Conservation (phyloP, 2,797 vertebrate genomes). For the Chrysolophus pictus region DNA sequence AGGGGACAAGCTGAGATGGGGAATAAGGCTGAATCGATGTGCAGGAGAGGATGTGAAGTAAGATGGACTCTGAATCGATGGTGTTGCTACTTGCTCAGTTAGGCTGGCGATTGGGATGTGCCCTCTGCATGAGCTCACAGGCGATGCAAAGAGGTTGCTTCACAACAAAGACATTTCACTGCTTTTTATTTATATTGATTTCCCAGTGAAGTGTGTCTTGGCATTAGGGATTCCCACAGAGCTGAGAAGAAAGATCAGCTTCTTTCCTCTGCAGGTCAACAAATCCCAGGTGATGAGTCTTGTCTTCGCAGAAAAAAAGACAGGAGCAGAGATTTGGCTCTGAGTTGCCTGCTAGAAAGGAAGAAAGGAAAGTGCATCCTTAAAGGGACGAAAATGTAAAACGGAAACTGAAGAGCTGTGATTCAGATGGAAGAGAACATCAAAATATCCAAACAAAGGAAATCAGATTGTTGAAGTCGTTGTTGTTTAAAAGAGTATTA, state of each 20-base stretch:
- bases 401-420: not conserved
- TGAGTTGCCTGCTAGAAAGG: not conserved
- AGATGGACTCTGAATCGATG: constrained; percentile 62
- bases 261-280: constrained; percentile 66
- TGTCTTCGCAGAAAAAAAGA: constrained; percentile 46
- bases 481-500: not conserved
- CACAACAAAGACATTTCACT: constrained; percentile 76
- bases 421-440: not conserved
- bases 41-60: constrained; percentile 35
- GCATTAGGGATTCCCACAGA: constrained; percentile 73
- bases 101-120: constrained; percentile 54
- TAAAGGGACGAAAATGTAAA: not conserved
- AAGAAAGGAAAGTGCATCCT: not conserved
- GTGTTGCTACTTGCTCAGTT: constrained; percentile 60
- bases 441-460: not conserved
- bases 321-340: not conserved
- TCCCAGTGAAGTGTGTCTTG: constrained; percentile 74
- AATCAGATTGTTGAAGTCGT: not conserved
- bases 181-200: constrained; percentile 79
- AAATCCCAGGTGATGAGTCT: constrained; percentile 68
- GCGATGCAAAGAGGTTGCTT: constrained; percentile 54
- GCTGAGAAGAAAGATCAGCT: constrained; percentile 63
- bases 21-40: constrained; percentile 40
- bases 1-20: constrained; percentile 57
- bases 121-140: constrained; percentile 41